Percentiles rank a stretch among this genome's conserved stretches.
Conservation (phyloP, 2,797 vertebrate genomes). For the Microhierax caerulescens region DNA sequence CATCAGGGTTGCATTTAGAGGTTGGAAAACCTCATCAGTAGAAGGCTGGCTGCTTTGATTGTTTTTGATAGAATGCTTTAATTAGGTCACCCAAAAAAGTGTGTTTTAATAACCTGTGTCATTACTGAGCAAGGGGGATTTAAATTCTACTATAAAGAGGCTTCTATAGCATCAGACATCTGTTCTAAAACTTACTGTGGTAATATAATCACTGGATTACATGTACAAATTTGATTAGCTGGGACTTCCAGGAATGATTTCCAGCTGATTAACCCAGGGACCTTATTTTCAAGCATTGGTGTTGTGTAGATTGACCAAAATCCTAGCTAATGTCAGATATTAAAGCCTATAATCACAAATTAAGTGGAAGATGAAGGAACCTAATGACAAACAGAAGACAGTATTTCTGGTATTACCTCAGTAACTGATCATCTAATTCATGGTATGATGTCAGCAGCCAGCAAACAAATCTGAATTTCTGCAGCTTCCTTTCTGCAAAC, state of each 20-base stretch:
- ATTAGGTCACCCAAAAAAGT: slow-evolving; percentile 65
- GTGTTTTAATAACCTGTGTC: slow-evolving; percentile 70
- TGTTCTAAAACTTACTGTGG: slow-evolving; percentile 70
- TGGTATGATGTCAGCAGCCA: slow-evolving; percentile 32
- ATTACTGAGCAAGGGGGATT: slow-evolving; percentile 53
- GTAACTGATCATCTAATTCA: slow-evolving; percentile 45
- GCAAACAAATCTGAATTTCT: slow-evolving; percentile 12
- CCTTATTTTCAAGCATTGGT: slow-evolving; percentile 68
- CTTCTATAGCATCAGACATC: slow-evolving; percentile 61
- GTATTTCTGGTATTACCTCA: slow-evolving; percentile 60
- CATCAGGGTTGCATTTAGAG: slow-evolving; percentile 24
- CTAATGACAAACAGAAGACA: slow-evolving; percentile 57
- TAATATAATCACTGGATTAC: slow-evolving; percentile 61
- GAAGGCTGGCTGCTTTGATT: slow-evolving; percentile 36
- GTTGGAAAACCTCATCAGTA: slow-evolving; percentile 32
- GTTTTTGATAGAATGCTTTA: slow-evolving; percentile 68
- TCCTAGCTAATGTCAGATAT: slow-evolving; percentile 67
- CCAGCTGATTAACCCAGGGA: slow-evolving; percentile 73
- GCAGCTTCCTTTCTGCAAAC: not conserved
- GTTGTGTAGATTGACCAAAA: slow-evolving; percentile 71
- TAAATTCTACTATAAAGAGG: slow-evolving; percentile 64
- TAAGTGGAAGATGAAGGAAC: slow-evolving; percentile 70
- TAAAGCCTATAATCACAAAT: slow-evolving; percentile 69
- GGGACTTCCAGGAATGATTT: slow-evolving; percentile 75
- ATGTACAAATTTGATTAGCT: slow-evolving; percentile 75